Evolutionary conservation across 2,888 invertebrate genomes (phyloP), one percentile per base, ranked within the genome.

Genomic region (Drosophila suboccidentalis): DNA sequence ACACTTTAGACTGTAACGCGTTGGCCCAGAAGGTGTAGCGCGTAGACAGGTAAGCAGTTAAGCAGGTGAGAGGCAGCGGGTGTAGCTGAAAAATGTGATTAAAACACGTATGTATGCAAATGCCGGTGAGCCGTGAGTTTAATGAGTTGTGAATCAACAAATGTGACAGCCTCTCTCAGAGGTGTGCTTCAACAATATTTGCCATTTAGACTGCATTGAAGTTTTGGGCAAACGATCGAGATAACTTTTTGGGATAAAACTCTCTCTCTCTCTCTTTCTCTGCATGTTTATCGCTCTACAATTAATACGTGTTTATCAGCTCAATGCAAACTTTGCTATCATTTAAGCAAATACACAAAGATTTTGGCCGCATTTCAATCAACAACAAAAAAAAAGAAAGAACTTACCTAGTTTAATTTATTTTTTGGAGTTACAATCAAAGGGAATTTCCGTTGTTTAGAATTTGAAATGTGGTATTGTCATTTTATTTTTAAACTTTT

Each of bases 21-120:
- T 53, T 61, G 57, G 50, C 63, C 36, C 38, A 54, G 19, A 34
- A 39, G 47, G 34, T 19, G 34, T 26, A 44, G 54, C 38, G 13
- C 22, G n/a, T 17, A 49, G 51, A 29, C 44, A 34, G 34, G 8
- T 2, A 17, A 36, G 39, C 43, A 32, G 0, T 32, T 2, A 17
- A 32, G 39, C 43, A 32, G 0, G 39, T n/a, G 53, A 17, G 10
- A 11, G 36, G 53, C 29, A 36, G 39, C 43, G 26, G 0, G 39
- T n/a, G 53, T 17, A 13, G 36, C 49, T 36, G 49, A 22, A 39
- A 63, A 63, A 64, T 43, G 64, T 64, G 67, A 80, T 80, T 78
- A 71, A 77, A 77, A 80, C 72, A 58, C 72, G 81, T 71, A 62
- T 78, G 34, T 78, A 78, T 78, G 77, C 77, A 80, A 78, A 78